Conservation (phyloP, 2,888 invertebrate genomes). For the Drosophila vallismaia region DNA sequence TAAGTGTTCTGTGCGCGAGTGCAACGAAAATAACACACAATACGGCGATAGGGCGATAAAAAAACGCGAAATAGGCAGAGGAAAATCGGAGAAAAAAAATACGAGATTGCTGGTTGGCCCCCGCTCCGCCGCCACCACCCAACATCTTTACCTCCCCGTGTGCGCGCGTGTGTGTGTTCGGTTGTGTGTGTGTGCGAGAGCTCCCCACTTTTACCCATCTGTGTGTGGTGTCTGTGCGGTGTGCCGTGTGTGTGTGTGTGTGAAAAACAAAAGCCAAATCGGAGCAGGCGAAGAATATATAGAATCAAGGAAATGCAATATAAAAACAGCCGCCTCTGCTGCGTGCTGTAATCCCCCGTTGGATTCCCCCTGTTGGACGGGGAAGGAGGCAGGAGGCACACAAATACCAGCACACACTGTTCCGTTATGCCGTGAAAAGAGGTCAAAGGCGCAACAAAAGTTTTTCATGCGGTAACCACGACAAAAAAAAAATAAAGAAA, state of each 20-base stretch:
- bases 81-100: constrained; percentile 13
- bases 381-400: constrained; percentile 43
- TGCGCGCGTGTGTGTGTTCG: constrained; percentile 42
- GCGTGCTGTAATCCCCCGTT: constrained; percentile 58
- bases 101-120: constrained; percentile 32
- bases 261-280: constrained; percentile 67
- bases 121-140: constrained; percentile 28
- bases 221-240: constrained; percentile 32
- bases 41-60: constrained; percentile 59
- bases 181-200: constrained; percentile 26
- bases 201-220: constrained; percentile 15
- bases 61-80: constrained; percentile 39
- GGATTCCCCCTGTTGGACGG: constrained; percentile 32
- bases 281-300: constrained; percentile 55
- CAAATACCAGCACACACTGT: constrained; percentile 17
- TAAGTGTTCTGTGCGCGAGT: constrained; percentile 62
- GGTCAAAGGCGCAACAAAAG: constrained; percentile 76
- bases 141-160: constrained; percentile 20
- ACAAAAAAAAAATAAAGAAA: constrained; percentile 10
- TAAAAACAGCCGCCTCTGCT: constrained; percentile 49
- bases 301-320: constrained; percentile 68
- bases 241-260: constrained; percentile 45
- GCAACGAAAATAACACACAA: constrained; percentile 76
- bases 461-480: constrained; percentile 45
- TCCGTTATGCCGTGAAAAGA: constrained; percentile 63